Conservation (phyloP, 2,888 invertebrate species). For the Monopis laevigella region DNA sequence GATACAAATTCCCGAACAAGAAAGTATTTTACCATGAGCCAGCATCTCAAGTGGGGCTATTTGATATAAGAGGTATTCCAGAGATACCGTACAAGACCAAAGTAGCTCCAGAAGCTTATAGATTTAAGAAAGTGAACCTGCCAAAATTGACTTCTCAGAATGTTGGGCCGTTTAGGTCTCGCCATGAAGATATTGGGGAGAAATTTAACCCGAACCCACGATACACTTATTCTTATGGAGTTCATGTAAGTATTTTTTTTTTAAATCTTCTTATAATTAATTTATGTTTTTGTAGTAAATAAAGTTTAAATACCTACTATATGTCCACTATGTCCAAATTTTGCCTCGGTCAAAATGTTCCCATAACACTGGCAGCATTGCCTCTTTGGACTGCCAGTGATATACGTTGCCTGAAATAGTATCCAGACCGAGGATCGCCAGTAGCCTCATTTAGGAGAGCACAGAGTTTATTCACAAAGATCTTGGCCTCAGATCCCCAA, state of each 20-base stretch:
- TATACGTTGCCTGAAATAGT: too few species aligned
- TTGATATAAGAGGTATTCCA: background rate
- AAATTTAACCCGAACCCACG: slow-evolving; percentile 33
- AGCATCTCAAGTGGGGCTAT: background rate
- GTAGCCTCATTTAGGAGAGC: too few species aligned
- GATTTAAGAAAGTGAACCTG: slow-evolving; percentile 26
- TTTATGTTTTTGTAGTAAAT: too few species aligned
- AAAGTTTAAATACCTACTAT: too few species aligned
- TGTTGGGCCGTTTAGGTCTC: slow-evolving; percentile 29
- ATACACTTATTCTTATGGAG: slow-evolving; percentile 42
- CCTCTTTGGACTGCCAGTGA: too few species aligned
- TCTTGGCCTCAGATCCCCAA: too few species aligned
- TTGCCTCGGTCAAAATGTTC: too few species aligned
- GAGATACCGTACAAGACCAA: background rate
- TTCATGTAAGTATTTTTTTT: slow-evolving; percentile 39
- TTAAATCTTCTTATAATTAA: too few species aligned
- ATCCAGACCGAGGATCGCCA: too few species aligned
- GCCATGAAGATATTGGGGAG: slow-evolving; percentile 12
- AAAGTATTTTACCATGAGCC: slow-evolving; percentile 10
- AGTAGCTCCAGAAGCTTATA: slow-evolving; percentile 10
- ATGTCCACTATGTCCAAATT: too few species aligned
- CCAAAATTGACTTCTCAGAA: slow-evolving; percentile 28
- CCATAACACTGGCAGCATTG: too few species aligned
- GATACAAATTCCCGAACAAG: slow-evolving; percentile 12
- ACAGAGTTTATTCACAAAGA: too few species aligned